Evolutionary conservation across 2,888 invertebrate species (phyloP), one percentile per base, ranked within the genome.

Genomic region (Mesodorylaimus sp.): DNA sequence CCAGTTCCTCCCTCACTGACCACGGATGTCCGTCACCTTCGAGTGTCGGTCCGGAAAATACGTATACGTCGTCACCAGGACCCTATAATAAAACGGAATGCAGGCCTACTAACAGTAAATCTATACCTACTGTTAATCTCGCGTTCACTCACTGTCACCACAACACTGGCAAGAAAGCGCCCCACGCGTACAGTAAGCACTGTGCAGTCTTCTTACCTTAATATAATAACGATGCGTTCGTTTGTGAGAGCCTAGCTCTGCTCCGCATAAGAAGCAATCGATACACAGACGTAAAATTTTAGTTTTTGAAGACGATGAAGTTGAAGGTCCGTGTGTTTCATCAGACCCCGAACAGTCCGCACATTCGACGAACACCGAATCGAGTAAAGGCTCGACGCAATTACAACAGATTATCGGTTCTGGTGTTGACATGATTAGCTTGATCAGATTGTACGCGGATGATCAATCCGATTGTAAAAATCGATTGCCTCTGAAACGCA

Each of bases 241-340:
- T 27, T 47, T 36, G 43, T 52, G 52, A 5, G 16, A 1, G 24
- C 52, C 45, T 10, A 29, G 27, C 26, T 52, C 52, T 10, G 37
- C 47, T n/a, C 52, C 52, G 21, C 28, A 25, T 5, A 42, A 46
- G 23, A 52, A 52, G 36, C 52, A 52, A 41, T 50, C 32, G 2
- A 24, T 3, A 21, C 47, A 46, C 21, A 46, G 21, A n/a, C 21
- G 10, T 7, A 39, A 19, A 39, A n/a, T n/a, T n/a, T n/a, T n/a
- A n/a, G n/a, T n/a, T n/a, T n/a, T n/a, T n/a, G n/a, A n/a, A n/a
- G n/a, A n/a, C n/a, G n/a, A n/a, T n/a, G n/a, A n/a, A n/a, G 24
- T 3, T 38, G 27, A 7, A 5, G 42, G 3, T 7, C 42, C 32
- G 3, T 42, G 3, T 13, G 5, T 3, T 19, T 47, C 36, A 7